Evolutionary conservation across 2,797 vertebrate species (phyloP).

Genomic region (Philypnodon macrostomus): DNA sequence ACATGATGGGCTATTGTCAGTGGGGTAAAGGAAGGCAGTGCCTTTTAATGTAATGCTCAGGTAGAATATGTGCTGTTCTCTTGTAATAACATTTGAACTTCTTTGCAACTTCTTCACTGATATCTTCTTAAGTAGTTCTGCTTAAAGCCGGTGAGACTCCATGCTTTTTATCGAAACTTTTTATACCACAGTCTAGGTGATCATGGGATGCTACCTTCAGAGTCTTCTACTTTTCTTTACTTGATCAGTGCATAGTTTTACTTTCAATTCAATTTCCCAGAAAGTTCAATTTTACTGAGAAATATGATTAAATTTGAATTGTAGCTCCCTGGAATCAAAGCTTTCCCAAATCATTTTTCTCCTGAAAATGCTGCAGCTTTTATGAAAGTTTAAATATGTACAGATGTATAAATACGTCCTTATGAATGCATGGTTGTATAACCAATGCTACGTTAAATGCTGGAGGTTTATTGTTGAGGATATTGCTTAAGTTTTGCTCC

Average conservation of each 20-base stretch:
- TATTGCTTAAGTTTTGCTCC: no score
- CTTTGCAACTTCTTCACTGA: conserved; percentile 49
- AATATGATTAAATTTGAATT: no score
- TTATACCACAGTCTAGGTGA: conserved; percentile 54
- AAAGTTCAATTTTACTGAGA: no score
- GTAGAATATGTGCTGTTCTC: conserved; percentile 45
- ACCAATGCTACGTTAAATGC: no score
- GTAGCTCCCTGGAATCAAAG: no score
- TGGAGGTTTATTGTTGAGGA: no score
- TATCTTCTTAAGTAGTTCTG: conserved; percentile 55
- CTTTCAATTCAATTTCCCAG: no score
- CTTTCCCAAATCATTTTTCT: no score
- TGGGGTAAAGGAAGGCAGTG: background rate
- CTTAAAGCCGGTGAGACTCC: conserved; percentile 60
- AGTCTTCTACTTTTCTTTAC: conserved; percentile 28
- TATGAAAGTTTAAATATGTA: no score
- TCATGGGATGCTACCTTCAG: conserved; percentile 32
- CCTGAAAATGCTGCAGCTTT: no score
- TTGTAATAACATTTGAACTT: conserved; percentile 55
- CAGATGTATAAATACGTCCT: no score
- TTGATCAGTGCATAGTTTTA: conserved; percentile 1
- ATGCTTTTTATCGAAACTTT: conserved; percentile 63
- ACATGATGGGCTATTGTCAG: conserved; percentile 6
- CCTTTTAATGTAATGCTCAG: conserved; percentile 38
- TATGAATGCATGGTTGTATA: no score